Conservation (phyloP, 2,888 invertebrate species). For the Drosophila flavopinicola region DNA sequence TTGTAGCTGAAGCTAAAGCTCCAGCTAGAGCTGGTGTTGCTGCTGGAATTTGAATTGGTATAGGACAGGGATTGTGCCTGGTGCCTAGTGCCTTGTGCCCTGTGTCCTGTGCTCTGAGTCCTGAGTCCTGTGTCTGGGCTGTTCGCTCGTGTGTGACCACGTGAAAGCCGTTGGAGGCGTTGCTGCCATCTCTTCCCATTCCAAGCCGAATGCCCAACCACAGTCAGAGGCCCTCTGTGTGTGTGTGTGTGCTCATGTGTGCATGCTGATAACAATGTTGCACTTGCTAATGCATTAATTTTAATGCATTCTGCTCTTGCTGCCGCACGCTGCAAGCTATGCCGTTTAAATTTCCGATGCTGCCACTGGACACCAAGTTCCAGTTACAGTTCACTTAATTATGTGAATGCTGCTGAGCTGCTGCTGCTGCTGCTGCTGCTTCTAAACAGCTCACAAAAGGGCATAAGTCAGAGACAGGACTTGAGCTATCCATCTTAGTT, state of each 20-base stretch:
- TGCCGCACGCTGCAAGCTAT: slow-evolving; percentile 16
- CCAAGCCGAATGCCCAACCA: no score
- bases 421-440: no score
- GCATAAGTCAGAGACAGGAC: slow-evolving; percentile 53
- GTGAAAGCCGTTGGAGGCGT: slow-evolving; percentile 50
- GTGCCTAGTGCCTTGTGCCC: background rate
- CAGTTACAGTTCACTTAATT: slow-evolving; percentile 67
- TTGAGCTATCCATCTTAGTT: slow-evolving; percentile 76
- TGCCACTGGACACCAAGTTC: slow-evolving; percentile 38
- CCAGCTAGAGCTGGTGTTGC: slow-evolving; percentile 12
- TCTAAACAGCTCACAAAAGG: slow-evolving; percentile 37
- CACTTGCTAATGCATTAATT: slow-evolving; percentile 79
- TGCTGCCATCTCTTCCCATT: slow-evolving; percentile 13
- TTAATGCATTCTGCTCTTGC: slow-evolving; percentile 72
- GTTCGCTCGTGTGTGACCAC: slow-evolving; percentile 77
- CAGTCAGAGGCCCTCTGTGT: background rate
- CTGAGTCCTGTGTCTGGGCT: slow-evolving; percentile 33
- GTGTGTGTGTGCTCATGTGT: slow-evolving; percentile 72
- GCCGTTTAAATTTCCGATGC: slow-evolving; percentile 46
- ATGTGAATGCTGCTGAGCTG: slow-evolving; percentile 64
- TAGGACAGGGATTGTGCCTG: slow-evolving; percentile 16
- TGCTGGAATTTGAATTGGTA: slow-evolving; percentile 45
- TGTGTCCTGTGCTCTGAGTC: slow-evolving; percentile 38
- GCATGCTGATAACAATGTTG: slow-evolving; percentile 79
- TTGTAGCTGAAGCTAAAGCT: slow-evolving; percentile 19